These are phyloP conservation scores for Hystrix cristata DNA, from an alignment of 2,113 vertebrate genomes.

Conservation along the genomic window DNA sequence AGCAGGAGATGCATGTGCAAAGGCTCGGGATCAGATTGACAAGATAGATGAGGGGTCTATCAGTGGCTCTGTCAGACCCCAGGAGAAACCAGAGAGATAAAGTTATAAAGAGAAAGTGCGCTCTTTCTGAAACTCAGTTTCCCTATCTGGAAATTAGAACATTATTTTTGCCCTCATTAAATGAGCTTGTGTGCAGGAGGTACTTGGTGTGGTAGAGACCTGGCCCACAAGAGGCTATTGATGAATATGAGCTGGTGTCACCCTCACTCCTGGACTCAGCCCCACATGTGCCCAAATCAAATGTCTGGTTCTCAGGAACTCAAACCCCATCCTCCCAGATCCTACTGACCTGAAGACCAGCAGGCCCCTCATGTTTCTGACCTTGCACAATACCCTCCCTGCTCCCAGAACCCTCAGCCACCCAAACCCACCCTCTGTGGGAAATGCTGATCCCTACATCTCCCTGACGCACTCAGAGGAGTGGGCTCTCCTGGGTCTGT, in stretches of 20 bases:
- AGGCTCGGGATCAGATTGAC: background rate
- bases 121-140: background rate
- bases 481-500: background rate
- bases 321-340: background rate
- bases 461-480: background rate
- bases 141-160: background rate
- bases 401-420: background rate
- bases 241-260: background rate
- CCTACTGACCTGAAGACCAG: background rate
- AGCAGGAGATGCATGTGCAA: background rate
- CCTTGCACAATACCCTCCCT: background rate
- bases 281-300: background rate
- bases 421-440: background rate
- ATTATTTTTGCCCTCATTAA: too few species aligned
- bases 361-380: background rate
- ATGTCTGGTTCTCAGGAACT: accelerated
- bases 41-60: background rate
- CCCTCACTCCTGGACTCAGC: background rate
- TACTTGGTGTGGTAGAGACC: background rate
- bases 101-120: background rate
- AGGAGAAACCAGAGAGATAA: background rate
- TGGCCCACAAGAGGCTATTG: too few species aligned
- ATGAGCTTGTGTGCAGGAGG: background rate
- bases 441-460: background rate
- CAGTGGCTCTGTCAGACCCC: background rate